Evolutionary conservation across 2,888 invertebrate genomes (phyloP).

Genomic region (Acanthosepion pharaonis): DNA sequence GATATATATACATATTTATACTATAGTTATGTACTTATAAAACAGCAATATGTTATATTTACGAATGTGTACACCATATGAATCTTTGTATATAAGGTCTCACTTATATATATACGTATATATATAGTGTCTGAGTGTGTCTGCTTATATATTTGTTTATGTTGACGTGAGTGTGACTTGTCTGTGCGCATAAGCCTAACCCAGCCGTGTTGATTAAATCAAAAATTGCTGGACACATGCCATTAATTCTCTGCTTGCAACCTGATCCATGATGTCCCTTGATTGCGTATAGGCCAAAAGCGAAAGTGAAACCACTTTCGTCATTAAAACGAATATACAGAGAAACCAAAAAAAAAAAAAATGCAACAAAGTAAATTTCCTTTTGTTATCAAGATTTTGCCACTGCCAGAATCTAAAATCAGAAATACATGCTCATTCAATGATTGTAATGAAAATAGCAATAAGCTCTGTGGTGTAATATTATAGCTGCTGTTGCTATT

Average conservation of each 20-base stretch:
- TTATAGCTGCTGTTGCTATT: neutral
- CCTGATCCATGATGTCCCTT: neutral
- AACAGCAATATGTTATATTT: too few relatives aligned
- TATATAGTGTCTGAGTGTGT: neutral
- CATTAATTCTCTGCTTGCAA: neutral
- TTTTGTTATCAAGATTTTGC: neutral
- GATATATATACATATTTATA: too few relatives aligned
- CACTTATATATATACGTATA: neutral
- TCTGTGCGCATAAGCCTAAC: neutral
- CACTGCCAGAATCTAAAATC: neutral
- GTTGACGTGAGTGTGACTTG: neutral
- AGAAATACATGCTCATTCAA: neutral
- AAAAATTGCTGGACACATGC: slow-evolving; percentile 33
- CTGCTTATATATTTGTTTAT: neutral
- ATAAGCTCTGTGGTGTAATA: neutral
- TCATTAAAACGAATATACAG: neutral
- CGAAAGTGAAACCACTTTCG: neutral
- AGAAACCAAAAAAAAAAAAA: neutral
- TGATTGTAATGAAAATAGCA: neutral
- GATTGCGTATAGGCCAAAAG: neutral
- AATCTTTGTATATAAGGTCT: neutral
- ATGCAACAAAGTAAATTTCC: neutral
- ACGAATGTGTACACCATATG: neutral
- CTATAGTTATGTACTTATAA: too few relatives aligned
- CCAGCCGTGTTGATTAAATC: neutral